Evolutionary conservation across 2,797 vertebrate species (phyloP).

Genomic region (Etheostoma nigrum): DNA sequence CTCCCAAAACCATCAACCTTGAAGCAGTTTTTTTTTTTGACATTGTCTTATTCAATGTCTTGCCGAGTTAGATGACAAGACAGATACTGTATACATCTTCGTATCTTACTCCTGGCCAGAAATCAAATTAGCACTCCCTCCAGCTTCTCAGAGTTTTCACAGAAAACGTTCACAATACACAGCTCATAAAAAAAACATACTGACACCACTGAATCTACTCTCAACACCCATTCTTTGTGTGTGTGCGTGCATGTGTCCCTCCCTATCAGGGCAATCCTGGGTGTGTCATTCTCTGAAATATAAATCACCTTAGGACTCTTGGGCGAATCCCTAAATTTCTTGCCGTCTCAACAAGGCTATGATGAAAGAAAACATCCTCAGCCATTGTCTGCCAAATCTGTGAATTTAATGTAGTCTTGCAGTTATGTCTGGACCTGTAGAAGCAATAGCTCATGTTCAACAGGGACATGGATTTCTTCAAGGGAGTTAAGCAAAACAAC

Average conservation of each 20-base stretch:
- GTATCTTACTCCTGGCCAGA: not conserved
- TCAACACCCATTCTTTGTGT: constrained; percentile 68
- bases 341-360: not conserved
- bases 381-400: not conserved
- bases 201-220: not conserved
- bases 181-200: constrained; percentile 3
- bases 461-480: not conserved
- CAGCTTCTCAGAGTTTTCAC: not conserved
- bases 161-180: constrained; percentile 5
- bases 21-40: fast-evolving
- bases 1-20: not conserved
- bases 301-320: constrained; percentile 27
- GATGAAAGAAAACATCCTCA: constrained; percentile 26
- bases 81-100: no score
- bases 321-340: constrained; percentile 21
- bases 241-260: not conserved
- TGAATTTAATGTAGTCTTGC: constrained; percentile 5
- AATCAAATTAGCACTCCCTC: not conserved
- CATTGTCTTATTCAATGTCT: not conserved
- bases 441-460: not conserved
- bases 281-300: constrained; percentile 51
- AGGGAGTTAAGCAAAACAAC: not conserved
- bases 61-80: not conserved
- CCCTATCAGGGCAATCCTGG: constrained; percentile 21
- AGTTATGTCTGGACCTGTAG: not conserved